Percentiles rank a stretch among this genome's conserved stretches.
These are phyloP conservation scores for Ianthella basta DNA, from an alignment of 37 sponge, comb jelly and placozoan species.

Conservation along the genomic window DNA sequence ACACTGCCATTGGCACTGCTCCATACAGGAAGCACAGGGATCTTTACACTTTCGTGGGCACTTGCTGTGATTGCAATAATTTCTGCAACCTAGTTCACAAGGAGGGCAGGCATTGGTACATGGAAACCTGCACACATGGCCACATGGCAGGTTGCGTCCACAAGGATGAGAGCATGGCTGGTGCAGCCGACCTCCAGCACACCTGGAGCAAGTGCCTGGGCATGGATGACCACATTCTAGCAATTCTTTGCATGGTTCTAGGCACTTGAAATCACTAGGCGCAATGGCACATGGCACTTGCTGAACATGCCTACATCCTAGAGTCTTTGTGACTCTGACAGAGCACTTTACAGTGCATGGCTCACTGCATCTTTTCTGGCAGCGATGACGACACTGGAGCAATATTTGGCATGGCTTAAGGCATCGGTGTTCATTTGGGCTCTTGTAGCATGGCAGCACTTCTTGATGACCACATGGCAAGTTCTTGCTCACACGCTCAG, in stretches of 20 bases:
- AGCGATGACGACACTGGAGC: slow-evolving; percentile 80
- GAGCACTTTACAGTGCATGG: slow-evolving; percentile 57
- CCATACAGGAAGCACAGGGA: slow-evolving; percentile 65
- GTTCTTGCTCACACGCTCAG: slow-evolving; percentile 36
- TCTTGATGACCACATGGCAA: slow-evolving; percentile 68
- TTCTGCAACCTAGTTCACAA: slow-evolving; percentile 63
- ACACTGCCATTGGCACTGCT: slow-evolving; percentile 86
- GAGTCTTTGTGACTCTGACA: slow-evolving; percentile 13
- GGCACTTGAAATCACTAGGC: slow-evolving; percentile 36
- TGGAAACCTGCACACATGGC: slow-evolving; percentile 75
- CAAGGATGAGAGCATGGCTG: slow-evolving; percentile 60
- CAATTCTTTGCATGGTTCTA: slow-evolving; percentile 31
- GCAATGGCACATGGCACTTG: slow-evolving; percentile 33
- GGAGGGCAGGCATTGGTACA: slow-evolving; percentile 76
- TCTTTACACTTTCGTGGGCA: slow-evolving; percentile 81
- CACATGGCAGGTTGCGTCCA: slow-evolving; percentile 78
- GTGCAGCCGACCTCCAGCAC: slow-evolving; percentile 79
- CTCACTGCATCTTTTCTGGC: slow-evolving; percentile 61
- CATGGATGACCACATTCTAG: slow-evolving; percentile 81
- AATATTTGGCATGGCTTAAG: slow-evolving; percentile 38
- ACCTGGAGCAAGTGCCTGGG: slow-evolving; percentile 69
- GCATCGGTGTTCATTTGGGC: slow-evolving; percentile 43
- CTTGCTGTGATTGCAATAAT: slow-evolving; percentile 75
- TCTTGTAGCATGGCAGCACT: slow-evolving; percentile 35
- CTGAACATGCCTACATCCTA: slow-evolving; percentile 71